phyloP scores from a whole-genome alignment of 23 tunicate species.

The Botrylloides violaceus region DNA sequence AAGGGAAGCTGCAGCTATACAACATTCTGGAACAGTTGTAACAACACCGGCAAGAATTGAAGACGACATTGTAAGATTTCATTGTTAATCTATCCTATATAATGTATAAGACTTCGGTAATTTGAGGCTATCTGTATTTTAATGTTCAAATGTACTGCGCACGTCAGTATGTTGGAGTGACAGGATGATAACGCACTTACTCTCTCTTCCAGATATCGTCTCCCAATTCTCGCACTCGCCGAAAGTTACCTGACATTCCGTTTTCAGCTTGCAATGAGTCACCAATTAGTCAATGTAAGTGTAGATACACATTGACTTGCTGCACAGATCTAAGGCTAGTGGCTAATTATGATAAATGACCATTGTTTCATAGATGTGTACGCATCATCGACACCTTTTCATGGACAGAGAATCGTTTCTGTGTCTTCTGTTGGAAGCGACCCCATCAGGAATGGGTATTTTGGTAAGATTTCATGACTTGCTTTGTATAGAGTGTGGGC shows the following conservation, averaged over 20 bases:
- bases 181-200: too few species aligned
- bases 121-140: too few species aligned
- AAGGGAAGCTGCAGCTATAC: background rate
- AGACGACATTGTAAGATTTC: background rate
- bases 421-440: background rate
- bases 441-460: background rate
- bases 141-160: too few species aligned
- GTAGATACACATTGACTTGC: too few species aligned
- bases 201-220: background rate
- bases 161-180: too few species aligned
- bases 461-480: too few species aligned
- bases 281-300: background rate
- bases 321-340: too few species aligned
- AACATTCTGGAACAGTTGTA: too few species aligned
- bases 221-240: background rate
- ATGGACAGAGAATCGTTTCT: background rate
- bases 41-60: background rate
- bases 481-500: too few species aligned
- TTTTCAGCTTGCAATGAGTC: background rate
- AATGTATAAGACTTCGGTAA: too few species aligned
- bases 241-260: background rate
- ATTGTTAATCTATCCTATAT: too few species aligned
- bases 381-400: background rate
- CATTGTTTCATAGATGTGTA: background rate
- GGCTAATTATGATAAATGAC: too few species aligned